Base-by-base conservation (phyloP, 2,888 invertebrate genomes). In the Euplexia lucipara region DNA sequence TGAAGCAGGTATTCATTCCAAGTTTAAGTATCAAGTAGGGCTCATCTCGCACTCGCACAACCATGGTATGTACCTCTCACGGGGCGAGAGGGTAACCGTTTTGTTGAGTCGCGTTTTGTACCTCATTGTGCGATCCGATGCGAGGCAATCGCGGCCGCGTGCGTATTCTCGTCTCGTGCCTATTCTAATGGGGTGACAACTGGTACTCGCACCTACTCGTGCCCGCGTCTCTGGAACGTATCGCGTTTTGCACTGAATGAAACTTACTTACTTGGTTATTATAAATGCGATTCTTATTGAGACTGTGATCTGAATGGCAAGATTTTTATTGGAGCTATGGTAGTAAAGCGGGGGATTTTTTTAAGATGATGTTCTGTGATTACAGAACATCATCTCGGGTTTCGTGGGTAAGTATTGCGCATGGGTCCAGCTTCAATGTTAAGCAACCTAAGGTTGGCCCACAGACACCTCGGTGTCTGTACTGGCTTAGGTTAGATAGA, bases 51-150 rank as follows among this genome's bases (percentile, higher is more conserved):
- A 81, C 77, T 69, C 86, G 82, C 83, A 78, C 74, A 82, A 84
- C 72, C 81, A 74, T 79, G 84, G 86, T 79, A 87, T 84, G 84
- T 82, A 84, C 83, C 85, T 88, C 87, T 85, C 86, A 84, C 81
- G 70, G 81, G 82, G 86, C 86, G 86, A 89, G 90, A 92, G 91
- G 93, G 93, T 94, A 94, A 94, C 93, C 92, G 92, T 88, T 90
- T 86, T 92, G 89, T 91, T 92, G 91, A 90, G 90, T 84, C 86
- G 87, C 87, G 90, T 91, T 90, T 90, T 91, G 90, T 90, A 86
- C 89, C 85, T 86, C 87, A 91, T 92, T 92, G 92, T 92, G 84
- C 79, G 83, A 86, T 82, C 76, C 81, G 83, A 84, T 76, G 84
- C 84, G 85, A 88, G 88, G 89, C 91, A 91, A 90, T 90, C 88